These are phyloP conservation scores for Enteromius paludinosus DNA, from an alignment of 2,797 vertebrate genomes.

Conservation along the genomic window DNA sequence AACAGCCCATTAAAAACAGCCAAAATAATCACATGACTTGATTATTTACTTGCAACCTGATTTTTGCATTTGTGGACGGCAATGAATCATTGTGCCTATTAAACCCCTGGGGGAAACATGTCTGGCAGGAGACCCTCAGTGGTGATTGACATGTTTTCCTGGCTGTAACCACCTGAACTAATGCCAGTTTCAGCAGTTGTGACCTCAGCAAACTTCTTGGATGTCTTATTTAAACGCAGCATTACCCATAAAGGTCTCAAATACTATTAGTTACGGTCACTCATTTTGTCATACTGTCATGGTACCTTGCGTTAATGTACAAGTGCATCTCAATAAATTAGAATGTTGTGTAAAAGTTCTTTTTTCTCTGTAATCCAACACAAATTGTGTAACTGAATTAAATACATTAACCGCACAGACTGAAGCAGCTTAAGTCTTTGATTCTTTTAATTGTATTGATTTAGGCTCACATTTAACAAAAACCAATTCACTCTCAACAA, in stretches of 20 bases:
- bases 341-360: too few relatives aligned
- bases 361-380: too few relatives aligned
- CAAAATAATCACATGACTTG: conserved; percentile 36
- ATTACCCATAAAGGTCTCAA: conserved; percentile 29
- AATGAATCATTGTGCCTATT: conserved; percentile 11
- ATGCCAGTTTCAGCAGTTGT: conserved; percentile 41
- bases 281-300: conserved; percentile 19
- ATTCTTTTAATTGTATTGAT: too few relatives aligned
- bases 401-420: too few relatives aligned
- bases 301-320: not conserved
- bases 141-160: conserved; percentile 58
- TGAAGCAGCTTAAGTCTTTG: too few relatives aligned
- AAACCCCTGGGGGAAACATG: conserved; percentile 8
- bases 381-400: too few relatives aligned
- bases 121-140: conserved; percentile 23
- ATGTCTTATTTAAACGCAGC: conserved; percentile 36
- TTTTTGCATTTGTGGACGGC: conserved; percentile 20
- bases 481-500: too few relatives aligned
- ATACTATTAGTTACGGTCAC: conserved; percentile 29
- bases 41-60: conserved; percentile 29
- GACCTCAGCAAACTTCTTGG: conserved; percentile 49
- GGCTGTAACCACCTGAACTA: conserved; percentile 37
- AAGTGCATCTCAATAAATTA: too few relatives aligned
- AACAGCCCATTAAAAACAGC: conserved; percentile 11
- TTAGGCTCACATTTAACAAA: too few relatives aligned